A percentile compares a stretch with the other conserved stretches of the same genome.
phyloP scores from a whole-genome alignment of 2,888 invertebrate genomes.

The Parnassius apollo region DNA sequence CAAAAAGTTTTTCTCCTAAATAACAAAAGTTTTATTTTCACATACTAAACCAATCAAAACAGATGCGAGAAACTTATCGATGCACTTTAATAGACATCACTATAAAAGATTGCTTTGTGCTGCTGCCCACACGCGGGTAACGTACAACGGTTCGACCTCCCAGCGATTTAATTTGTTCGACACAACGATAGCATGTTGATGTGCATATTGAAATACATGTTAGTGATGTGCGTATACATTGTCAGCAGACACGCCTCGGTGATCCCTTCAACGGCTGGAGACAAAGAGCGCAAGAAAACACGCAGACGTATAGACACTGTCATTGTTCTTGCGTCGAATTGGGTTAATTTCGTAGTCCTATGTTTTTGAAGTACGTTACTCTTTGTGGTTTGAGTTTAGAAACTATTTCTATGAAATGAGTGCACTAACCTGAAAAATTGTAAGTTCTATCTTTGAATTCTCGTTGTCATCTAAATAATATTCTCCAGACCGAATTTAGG shows the following conservation, averaged over 20 bases:
- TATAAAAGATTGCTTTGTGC: constrained; percentile 24
- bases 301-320: constrained; percentile 13
- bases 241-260: constrained; percentile 33
- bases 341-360: constrained; percentile 24
- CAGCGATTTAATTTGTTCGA: constrained; percentile 39
- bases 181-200: constrained; percentile 27
- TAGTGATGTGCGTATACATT: constrained; percentile 33
- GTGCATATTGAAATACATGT: constrained; percentile 27
- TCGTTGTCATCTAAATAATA: too few relatives aligned
- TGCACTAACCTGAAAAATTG: too few relatives aligned
- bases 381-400: constrained; percentile 7
- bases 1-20: not conserved
- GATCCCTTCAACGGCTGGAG: constrained; percentile 25
- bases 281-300: constrained; percentile 19
- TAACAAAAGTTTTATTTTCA: not conserved
- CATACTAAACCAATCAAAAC: not conserved
- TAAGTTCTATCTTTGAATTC: too few relatives aligned
- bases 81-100: constrained; percentile 8
- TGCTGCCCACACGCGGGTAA: constrained; percentile 33
- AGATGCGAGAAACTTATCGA: not conserved
- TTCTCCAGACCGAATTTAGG: too few relatives aligned
- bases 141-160: constrained; percentile 31
- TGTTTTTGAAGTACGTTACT: constrained; percentile 22
- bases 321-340: constrained; percentile 26
- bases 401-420: too few relatives aligned